Conservation (phyloP, 2,113 vertebrate species). For the Saccopteryx leptura region DNA sequence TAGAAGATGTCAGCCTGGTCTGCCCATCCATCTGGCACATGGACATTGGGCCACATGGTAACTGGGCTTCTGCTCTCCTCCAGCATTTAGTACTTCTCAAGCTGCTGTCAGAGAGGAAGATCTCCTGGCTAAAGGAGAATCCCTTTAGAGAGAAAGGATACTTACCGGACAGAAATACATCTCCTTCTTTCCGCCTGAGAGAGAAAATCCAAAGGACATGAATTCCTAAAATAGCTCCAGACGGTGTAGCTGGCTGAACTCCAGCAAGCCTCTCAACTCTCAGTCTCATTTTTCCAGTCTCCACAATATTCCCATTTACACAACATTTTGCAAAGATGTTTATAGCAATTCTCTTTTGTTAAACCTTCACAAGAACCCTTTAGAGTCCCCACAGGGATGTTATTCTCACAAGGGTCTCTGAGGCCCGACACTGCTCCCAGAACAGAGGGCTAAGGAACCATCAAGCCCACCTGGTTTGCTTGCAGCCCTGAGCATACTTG, state of each 20-base stretch:
- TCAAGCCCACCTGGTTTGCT: not conserved
- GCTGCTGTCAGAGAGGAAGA: not conserved
- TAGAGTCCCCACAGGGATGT: not conserved
- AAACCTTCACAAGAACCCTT: not conserved
- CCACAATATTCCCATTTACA: not conserved
- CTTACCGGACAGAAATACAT: not conserved
- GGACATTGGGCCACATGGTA: not conserved
- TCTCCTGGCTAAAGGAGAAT: not conserved
- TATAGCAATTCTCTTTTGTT: not conserved
- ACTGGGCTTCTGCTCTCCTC: not conserved
- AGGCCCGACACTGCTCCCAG: not conserved
- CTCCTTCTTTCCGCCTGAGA: too few relatives aligned
- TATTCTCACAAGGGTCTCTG: not conserved
- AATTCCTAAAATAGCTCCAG: not conserved
- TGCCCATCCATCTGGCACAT: not conserved
- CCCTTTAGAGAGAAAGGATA: not conserved
- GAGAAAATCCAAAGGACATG: not conserved
- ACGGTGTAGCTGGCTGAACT: not conserved
- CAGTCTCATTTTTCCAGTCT: not conserved
- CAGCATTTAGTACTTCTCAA: not conserved
- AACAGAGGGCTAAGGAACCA: not conserved
- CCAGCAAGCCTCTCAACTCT: not conserved
- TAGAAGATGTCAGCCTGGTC: not conserved
- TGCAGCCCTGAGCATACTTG: not conserved
- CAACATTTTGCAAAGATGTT: not conserved